Base-by-base conservation (phyloP, 2,797 vertebrate species). In the Dallia pectoralis region DNA sequence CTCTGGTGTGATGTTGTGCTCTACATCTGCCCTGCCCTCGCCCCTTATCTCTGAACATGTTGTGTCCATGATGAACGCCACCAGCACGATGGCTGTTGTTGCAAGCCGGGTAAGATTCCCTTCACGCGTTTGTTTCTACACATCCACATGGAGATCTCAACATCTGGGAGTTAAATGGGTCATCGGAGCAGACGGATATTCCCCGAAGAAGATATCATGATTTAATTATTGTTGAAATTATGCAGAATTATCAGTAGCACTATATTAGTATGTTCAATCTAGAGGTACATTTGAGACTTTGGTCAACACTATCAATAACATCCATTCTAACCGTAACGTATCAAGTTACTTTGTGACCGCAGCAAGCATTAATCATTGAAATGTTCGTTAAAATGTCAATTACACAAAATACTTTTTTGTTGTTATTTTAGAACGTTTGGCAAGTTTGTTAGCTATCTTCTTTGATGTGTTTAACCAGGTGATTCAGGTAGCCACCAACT, bases 401-500 rank as follows among this genome's bases (percentile, higher is more conserved):
- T 44, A 44, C 12, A 44, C 36, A 44, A 12, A 0, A 44, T 1
- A 44, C 36, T 3, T 36, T 36, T 36, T 36, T 36, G 33, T 36
- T 36, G 33, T 40, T 40, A 40, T 40, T 40, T 44, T 44, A 44
- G 12, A 44, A 44, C 14, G 2, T 44, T 4, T 40, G 40, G 40
- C 40, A 40, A 40, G 40, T 40, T 14, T 2, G 40, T 14, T 12
- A 14, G 40, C 11, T 44, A 44, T 11, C 29, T 12, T 74, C 63
- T 67, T 61, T 36, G 36, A 16, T 51, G 59, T 69, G 27, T 67
- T 30, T 66, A 74, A 53, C 3, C 86, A 96, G 96, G 79, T 91
- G 69, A 71, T 95, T 18, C 95, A 97, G 84, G 91, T 86, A 8
- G 44, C 82, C 69, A 89, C 90, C 7, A 96, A 95, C 89, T 90